phyloP scores from a whole-genome alignment of 2,888 invertebrate species.

The Opisthograptis luteolata region DNA sequence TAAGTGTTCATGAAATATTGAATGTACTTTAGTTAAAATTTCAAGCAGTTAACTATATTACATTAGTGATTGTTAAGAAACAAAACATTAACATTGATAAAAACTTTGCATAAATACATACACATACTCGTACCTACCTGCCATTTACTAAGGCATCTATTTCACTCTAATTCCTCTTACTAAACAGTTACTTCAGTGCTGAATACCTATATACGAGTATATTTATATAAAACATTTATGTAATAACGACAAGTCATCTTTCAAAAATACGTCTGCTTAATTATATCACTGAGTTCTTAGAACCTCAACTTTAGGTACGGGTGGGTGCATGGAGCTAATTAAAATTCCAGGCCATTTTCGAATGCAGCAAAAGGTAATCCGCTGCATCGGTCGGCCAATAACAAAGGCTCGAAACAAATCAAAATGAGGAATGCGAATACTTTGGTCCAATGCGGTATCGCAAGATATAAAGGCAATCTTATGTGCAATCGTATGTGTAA shows the following conservation, averaged over 20 bases:
- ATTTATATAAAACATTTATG: too few species aligned
- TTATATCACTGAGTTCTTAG: slow-evolving; percentile 20
- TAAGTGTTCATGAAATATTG: too few species aligned
- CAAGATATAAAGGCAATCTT: slow-evolving; percentile 32
- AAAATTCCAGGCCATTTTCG: slow-evolving; percentile 16
- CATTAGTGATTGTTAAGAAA: too few species aligned
- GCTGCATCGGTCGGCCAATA: slow-evolving; percentile 18
- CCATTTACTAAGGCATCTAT: too few species aligned
- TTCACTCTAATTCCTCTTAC: too few species aligned
- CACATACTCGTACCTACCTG: too few species aligned
- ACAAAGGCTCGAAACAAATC: slow-evolving; percentile 27
- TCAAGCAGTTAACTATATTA: too few species aligned
- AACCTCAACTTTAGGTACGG: slow-evolving; percentile 9
- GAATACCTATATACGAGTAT: too few species aligned
- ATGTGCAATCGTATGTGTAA: slow-evolving; percentile 33
- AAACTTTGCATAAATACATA: too few species aligned
- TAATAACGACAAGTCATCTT: not conserved
- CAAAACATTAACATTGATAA: too few species aligned
- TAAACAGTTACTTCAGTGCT: too few species aligned
- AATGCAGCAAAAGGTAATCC: slow-evolving; percentile 23
- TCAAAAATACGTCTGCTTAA: slow-evolving; percentile 12
- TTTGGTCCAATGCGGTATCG: slow-evolving; percentile 26
- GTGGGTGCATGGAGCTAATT: slow-evolving; percentile 18
- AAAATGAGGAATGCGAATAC: slow-evolving; percentile 34
- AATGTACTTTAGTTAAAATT: too few species aligned